Conservation (phyloP, 2,797 vertebrate genomes). For the Cyclopterus lumpus region DNA sequence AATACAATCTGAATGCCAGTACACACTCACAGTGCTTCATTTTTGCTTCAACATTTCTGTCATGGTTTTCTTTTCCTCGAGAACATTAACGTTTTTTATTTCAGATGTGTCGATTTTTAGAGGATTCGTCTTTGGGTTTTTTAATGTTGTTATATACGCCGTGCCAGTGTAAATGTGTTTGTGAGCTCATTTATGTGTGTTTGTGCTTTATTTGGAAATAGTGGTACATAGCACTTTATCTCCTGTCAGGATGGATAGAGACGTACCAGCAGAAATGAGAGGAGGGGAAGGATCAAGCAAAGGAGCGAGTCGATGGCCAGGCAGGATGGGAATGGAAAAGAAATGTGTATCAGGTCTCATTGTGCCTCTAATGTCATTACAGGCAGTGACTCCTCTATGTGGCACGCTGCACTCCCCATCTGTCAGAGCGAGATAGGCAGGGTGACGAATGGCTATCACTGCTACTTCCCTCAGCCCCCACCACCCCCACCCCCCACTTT, state of each 20-base stretch:
- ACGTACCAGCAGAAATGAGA: conserved; percentile 60
- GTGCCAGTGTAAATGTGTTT: conserved; percentile 23
- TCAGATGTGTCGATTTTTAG: conserved; percentile 21
- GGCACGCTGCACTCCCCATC: conserved; percentile 75
- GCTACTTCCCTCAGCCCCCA: conserved; percentile 62
- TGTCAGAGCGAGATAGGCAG: conserved; percentile 82
- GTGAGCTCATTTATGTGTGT: conserved; percentile 16
- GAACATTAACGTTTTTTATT: conserved; percentile 31
- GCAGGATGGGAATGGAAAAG: conserved; percentile 64
- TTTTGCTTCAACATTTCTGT: conserved; percentile 42
- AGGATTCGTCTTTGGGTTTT: conserved; percentile 47
- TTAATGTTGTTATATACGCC: conserved; percentile 2
- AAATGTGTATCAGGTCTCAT: conserved; percentile 78
- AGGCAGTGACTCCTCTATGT: conserved; percentile 80
- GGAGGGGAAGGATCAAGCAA: conserved; percentile 61
- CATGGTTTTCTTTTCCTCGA: conserved; percentile 30
- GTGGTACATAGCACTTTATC: conserved; percentile 65
- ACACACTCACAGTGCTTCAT: conserved; percentile 38
- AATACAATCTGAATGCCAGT: conserved; percentile 65
- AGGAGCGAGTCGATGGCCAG: conserved; percentile 68
- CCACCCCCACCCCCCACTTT: conserved; percentile 50
- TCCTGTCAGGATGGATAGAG: conserved; percentile 60
- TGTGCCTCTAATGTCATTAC: conserved; percentile 86
- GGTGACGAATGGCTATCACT: conserved; percentile 82
- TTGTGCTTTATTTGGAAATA: conserved; percentile 60